Conservation (phyloP, 2,888 invertebrate species). For the Drosophila infuscata region DNA sequence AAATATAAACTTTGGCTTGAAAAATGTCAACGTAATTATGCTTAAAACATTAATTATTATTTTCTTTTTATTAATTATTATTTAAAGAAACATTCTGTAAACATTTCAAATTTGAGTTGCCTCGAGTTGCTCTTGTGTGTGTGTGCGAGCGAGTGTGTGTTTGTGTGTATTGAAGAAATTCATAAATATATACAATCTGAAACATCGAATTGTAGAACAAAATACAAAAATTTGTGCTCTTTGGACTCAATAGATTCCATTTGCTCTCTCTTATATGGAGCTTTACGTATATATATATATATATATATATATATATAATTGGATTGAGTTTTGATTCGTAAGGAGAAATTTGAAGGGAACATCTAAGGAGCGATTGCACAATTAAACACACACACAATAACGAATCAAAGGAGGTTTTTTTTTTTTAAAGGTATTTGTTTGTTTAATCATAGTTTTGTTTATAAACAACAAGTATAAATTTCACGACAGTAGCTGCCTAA, state of each 20-base stretch:
- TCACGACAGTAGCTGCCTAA: conserved; percentile 74
- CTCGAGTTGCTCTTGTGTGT: conserved; percentile 48
- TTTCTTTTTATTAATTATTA: conserved; percentile 25
- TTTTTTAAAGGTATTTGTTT: conserved; percentile 37
- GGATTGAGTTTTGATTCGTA: conserved; percentile 21
- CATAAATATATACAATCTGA: conserved; percentile 68
- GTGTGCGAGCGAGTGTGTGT: conserved; percentile 25
- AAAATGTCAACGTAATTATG: conserved; percentile 79
- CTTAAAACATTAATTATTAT: conserved; percentile 58
- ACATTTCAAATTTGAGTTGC: conserved; percentile 62
- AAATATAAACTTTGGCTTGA: conserved; percentile 84
- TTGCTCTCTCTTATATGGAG: conserved; percentile 19
- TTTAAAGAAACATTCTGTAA: conserved; percentile 48
- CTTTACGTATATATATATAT: conserved; percentile 15
- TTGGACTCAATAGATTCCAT: conserved; percentile 45
- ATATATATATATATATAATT: conserved; percentile 15
- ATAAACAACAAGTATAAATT: conserved; percentile 72
- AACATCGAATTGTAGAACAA: conserved; percentile 36
- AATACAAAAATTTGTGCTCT: conserved; percentile 48
- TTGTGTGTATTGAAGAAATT: conserved; percentile 42
- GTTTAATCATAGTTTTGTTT: conserved; percentile 51
- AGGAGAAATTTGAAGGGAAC: conserved; percentile 60
- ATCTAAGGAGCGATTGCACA: conserved; percentile 76
- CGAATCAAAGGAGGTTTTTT: conserved; percentile 49
- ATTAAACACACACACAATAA: conserved; percentile 72